These are phyloP conservation scores for Eristalis pertinax DNA, from an alignment of 2,888 invertebrate species.

Conservation along the genomic window DNA sequence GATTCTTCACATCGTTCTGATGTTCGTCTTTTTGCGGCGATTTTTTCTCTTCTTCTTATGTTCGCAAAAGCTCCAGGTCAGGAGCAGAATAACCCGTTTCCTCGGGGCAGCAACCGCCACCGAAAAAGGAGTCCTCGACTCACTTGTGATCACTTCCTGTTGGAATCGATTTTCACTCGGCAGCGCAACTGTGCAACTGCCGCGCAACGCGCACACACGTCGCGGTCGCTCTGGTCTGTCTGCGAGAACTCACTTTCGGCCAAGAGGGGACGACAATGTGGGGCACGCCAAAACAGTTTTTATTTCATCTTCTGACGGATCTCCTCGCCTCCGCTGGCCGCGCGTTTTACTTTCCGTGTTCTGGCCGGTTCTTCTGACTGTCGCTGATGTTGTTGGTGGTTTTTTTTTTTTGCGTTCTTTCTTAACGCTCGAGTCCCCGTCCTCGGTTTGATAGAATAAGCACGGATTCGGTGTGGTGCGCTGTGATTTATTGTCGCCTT, in stretches of 20 bases:
- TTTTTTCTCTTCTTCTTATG: background rate
- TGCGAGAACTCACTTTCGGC: constrained; percentile 48
- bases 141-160: constrained; percentile 67
- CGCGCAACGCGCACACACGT: constrained; percentile 25
- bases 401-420: background rate
- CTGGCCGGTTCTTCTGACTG: constrained; percentile 12
- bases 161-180: constrained; percentile 59
- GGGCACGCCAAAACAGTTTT: constrained; percentile 44
- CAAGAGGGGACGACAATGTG: constrained; percentile 57
- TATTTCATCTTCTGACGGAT: constrained; percentile 26
- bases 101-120: background rate
- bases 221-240: background rate
- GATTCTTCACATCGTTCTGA: background rate
- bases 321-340: background rate
- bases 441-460: constrained; percentile 43
- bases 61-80: background rate
- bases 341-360: constrained; percentile 48
- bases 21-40: background rate
- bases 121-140: constrained; percentile 46
- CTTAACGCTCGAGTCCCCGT: background rate
- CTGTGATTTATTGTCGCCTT: constrained; percentile 57
- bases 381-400: background rate
- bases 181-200: background rate
- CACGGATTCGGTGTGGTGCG: constrained; percentile 37
- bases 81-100: constrained; percentile 49